Evolutionary conservation across 2,797 vertebrate species (phyloP).

Genomic region (Geotrypetes seraphini): DNA sequence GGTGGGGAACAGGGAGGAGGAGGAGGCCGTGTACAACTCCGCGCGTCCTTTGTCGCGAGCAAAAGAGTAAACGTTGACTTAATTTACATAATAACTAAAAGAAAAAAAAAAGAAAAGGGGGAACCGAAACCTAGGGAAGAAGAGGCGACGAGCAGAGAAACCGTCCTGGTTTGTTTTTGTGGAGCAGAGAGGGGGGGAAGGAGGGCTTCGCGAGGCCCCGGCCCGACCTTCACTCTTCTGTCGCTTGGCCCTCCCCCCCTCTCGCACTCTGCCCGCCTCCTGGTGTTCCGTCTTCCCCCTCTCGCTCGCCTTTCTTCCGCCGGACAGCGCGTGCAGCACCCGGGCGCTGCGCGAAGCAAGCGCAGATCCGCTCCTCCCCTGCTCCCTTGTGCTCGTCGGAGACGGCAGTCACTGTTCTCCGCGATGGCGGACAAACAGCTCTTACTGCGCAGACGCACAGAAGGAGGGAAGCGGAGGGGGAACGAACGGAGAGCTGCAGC

Average conservation of each 20-base stretch:
- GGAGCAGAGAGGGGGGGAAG: conserved; percentile 4
- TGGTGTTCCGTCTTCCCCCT: conserved; percentile 8
- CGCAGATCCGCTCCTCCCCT: too few relatives aligned
- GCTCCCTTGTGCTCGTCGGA: not conserved
- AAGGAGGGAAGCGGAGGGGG: conserved; percentile 39
- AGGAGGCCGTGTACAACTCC: conserved; percentile 15
- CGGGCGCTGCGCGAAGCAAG: conserved; percentile 3
- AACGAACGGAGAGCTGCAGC: conserved; percentile 17
- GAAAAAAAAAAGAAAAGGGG: too few relatives aligned
- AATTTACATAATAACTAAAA: too few relatives aligned
- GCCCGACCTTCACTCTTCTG: too few relatives aligned
- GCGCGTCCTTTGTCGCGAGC: conserved; percentile 48
- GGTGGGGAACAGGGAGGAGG: conserved; percentile 29
- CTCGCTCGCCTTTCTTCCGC: too few relatives aligned
- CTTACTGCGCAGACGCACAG: conserved; percentile 68
- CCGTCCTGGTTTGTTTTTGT: not conserved
- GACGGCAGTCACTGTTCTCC: conserved; percentile 25
- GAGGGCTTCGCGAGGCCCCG: too few relatives aligned
- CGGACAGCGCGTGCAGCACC: conserved; percentile 13
- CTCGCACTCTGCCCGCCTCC: conserved; percentile 34
- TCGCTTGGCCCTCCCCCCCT: conserved; percentile 47
- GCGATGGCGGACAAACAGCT: conserved; percentile 84
- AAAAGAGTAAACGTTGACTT: too few relatives aligned
- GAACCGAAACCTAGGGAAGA: not conserved
- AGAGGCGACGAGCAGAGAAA: not conserved